Conservation (phyloP, 2,113 vertebrate species). For the Notarius lentiginosus region DNA sequence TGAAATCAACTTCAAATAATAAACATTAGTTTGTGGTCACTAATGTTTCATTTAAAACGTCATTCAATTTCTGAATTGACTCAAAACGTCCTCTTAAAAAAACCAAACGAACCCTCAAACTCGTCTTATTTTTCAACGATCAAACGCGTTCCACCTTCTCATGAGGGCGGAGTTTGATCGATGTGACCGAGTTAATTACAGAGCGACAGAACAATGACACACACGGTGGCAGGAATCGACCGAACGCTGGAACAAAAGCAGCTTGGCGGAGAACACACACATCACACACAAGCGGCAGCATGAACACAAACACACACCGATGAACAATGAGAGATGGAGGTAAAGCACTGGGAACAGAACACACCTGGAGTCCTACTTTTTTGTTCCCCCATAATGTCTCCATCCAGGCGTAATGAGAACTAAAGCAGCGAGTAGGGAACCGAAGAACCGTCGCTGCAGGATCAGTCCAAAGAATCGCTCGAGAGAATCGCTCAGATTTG, state of each 20-base stretch:
- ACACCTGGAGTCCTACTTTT: slow-evolving; percentile 13
- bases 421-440: neutral
- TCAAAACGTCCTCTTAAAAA: slow-evolving; percentile 22
- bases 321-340: slow-evolving; percentile 18
- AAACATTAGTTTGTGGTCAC: neutral
- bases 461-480: neutral
- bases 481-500: neutral
- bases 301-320: slow-evolving; percentile 1
- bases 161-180: neutral
- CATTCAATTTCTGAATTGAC: neutral
- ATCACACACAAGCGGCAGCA: slow-evolving; percentile 33
- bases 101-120: neutral
- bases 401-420: neutral
- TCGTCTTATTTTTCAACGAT: neutral
- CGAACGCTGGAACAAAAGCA: slow-evolving; percentile 39
- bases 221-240: neutral
- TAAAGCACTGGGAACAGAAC: slow-evolving; percentile 13
- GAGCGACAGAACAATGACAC: slow-evolving; percentile 41
- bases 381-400: too few species aligned
- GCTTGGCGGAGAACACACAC: slow-evolving; percentile 3
- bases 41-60: neutral
- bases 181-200: neutral
- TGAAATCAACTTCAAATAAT: neutral
- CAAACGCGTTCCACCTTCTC: neutral
- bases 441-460: neutral